A percentile compares a stretch with the other conserved stretches of the same genome.
Evolutionary conservation across 2,888 invertebrate species (phyloP).

Genomic region (Pandemis cinnamomeana): DNA sequence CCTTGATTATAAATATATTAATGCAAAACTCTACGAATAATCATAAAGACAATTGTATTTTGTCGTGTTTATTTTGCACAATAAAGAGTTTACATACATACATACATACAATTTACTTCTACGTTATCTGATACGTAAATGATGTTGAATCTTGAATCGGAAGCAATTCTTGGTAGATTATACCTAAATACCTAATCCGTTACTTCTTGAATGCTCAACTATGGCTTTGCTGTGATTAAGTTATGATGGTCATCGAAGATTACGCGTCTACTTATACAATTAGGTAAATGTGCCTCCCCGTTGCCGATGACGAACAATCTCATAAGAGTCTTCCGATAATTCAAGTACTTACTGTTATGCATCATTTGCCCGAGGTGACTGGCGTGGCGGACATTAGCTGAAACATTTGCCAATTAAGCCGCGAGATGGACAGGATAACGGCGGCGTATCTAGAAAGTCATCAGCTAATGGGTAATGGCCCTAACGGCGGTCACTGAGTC

Average conservation of each 20-base stretch:
- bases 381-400: conserved; percentile 50
- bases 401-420: conserved; percentile 64
- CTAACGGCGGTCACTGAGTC: conserved; percentile 46
- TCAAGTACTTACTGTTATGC: conserved; percentile 23
- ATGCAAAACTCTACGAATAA: no score
- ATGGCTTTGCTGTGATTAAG: background rate
- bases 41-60: no score
- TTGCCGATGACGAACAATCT: background rate
- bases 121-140: no score
- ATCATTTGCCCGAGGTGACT: background rate
- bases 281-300: background rate
- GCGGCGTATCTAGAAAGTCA: conserved; percentile 64
- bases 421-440: conserved; percentile 62
- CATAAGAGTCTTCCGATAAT: conserved; percentile 3
- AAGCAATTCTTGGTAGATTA: no score
- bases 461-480: conserved; percentile 60
- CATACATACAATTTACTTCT: no score
- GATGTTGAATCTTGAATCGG: no score
- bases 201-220: background rate
- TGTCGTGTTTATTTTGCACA: no score
- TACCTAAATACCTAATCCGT: no score
- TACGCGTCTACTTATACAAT: background rate
- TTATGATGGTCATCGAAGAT: background rate
- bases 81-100: no score
- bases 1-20: no score